Conservation (phyloP, 2,888 invertebrate genomes). For the Fragum whitleyi region DNA sequence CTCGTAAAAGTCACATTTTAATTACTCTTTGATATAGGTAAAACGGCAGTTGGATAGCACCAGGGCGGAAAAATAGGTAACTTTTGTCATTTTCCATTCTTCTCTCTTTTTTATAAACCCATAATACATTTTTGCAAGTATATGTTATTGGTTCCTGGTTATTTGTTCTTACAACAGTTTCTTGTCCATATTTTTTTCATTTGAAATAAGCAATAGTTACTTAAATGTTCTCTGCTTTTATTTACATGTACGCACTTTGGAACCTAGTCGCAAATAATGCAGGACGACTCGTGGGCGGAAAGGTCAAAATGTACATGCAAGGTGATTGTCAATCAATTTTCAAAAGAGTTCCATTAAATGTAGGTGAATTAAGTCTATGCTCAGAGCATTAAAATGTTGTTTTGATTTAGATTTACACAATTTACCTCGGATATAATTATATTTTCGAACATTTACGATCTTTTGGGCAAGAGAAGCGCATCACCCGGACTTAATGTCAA, state of each 20-base stretch:
- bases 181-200: not conserved
- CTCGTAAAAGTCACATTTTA: not conserved
- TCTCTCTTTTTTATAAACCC: not conserved
- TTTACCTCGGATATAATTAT: no score
- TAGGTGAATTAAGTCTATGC: no score
- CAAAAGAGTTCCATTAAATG: no score
- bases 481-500: no score
- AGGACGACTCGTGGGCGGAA: no score
- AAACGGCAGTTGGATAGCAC: constrained; percentile 1
- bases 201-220: not conserved
- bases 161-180: not conserved
- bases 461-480: no score
- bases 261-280: no score
- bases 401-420: no score
- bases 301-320: no score
- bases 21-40: constrained; percentile 1
- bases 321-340: no score
- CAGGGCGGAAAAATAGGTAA: constrained; percentile 1
- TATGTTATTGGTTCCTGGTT: not conserved
- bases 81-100: not conserved
- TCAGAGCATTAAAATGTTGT: no score
- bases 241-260: not conserved
- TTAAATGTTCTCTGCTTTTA: not conserved
- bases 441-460: no score
- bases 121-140: not conserved